phyloP scores from a whole-genome alignment of 2,113 vertebrate genomes.

The Dipodomys ordii region DNA sequence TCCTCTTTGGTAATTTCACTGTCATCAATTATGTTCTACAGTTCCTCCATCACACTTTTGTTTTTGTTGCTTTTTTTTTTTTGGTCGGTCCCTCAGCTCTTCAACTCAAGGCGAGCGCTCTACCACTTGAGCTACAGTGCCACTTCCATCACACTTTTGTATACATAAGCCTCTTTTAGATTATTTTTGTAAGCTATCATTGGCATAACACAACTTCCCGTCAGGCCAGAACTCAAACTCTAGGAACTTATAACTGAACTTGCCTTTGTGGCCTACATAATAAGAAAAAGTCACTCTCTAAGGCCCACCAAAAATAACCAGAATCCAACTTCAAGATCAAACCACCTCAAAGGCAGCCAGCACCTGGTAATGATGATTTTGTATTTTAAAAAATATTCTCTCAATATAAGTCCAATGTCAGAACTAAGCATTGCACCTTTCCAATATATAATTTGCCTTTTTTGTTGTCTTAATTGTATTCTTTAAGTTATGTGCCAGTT shows the following conservation, averaged over 20 bases:
- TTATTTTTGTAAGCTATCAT: too few species aligned
- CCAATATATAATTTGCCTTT: not conserved
- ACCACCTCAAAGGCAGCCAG: rapidly evolving
- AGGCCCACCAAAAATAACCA: constrained; percentile 56
- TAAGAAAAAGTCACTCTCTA: constrained; percentile 98
- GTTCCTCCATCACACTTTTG: not conserved
- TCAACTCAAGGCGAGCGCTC: too few species aligned
- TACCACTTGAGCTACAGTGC: too few species aligned
- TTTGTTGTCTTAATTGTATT: not conserved
- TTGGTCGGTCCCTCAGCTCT: too few species aligned
- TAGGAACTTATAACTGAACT: constrained; percentile 98
- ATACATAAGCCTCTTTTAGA: too few species aligned
- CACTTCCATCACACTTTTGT: not conserved
- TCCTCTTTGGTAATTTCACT: too few species aligned
- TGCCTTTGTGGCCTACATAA: constrained; percentile 98
- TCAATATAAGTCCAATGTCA: not conserved
- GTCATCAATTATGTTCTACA: not conserved
- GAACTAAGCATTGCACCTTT: not conserved
- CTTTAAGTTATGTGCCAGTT: not conserved
- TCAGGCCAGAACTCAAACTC: constrained; percentile 98
- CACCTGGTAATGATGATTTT: not conserved
- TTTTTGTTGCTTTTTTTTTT: too few species aligned
- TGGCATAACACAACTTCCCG: constrained; percentile 86
- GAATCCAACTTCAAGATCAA: not conserved
- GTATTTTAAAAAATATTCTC: not conserved